phyloP scores from a whole-genome alignment of 1,140 invertebrate genomes.

The Ptiloglossa arizonensis region DNA sequence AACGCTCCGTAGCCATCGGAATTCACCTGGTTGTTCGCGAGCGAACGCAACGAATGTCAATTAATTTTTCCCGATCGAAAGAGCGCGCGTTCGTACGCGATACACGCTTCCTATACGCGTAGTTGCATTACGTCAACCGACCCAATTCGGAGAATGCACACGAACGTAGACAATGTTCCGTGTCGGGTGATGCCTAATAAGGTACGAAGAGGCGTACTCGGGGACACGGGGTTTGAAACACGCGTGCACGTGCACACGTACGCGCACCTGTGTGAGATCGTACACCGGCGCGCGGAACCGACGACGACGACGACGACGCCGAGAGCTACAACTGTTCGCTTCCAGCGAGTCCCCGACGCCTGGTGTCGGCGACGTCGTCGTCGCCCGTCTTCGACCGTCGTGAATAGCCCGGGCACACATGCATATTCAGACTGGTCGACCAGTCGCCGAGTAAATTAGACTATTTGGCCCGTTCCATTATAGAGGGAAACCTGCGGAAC shows the following conservation, averaged over 20 bases:
- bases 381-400: slow-evolving; percentile 31
- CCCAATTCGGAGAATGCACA: slow-evolving; percentile 71
- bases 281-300: no score
- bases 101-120: slow-evolving; percentile 14
- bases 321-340: slow-evolving; percentile 38
- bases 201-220: slow-evolving; percentile 67
- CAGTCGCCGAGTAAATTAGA: slow-evolving; percentile 73
- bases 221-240: slow-evolving; percentile 40
- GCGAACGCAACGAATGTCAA: no score
- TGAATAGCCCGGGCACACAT: slow-evolving; percentile 55
- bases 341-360: slow-evolving; percentile 8
- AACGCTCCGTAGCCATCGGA: no score
- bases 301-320: no score
- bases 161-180: slow-evolving; percentile 67
- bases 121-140: slow-evolving; percentile 69
- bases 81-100: slow-evolving; percentile 1
- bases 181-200: slow-evolving; percentile 69
- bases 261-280: slow-evolving; percentile 37
- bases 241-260: slow-evolving; percentile 49
- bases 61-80: slow-evolving; percentile 3
- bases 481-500: slow-evolving; percentile 70
- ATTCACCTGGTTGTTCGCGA: no score
- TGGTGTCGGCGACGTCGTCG: slow-evolving; percentile 27
- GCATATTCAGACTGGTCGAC: slow-evolving; percentile 70
- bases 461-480: slow-evolving; percentile 74